Evolutionary conservation across 2,797 vertebrate genomes (phyloP).

Genomic region (Schizothorax lantsangensis): DNA sequence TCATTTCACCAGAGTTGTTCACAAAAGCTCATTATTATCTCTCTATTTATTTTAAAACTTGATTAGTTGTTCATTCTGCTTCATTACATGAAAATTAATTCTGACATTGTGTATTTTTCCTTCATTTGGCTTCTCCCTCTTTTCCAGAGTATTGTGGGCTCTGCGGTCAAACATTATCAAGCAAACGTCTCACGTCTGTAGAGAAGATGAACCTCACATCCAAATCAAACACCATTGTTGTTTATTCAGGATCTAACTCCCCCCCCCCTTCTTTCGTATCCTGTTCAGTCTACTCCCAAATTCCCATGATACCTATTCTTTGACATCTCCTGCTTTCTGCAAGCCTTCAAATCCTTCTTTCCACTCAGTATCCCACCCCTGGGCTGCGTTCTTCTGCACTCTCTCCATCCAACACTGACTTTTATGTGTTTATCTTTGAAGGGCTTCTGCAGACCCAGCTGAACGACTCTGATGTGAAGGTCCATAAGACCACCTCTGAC

Average conservation of each 20-base stretch:
- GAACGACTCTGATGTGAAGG: conserved; percentile 27
- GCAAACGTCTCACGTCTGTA: conserved; percentile 2
- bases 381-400: conserved; percentile 26
- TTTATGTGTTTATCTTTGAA: conserved; percentile 47
- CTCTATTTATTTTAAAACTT: conserved; percentile 20
- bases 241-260: conserved; percentile 38
- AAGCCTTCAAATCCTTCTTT: conserved; percentile 38
- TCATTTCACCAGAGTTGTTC: neutral
- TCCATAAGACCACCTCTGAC: conserved; percentile 33
- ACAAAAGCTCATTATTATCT: neutral
- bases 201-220: conserved; percentile 33
- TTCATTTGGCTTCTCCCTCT: conserved; percentile 21
- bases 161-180: conserved; percentile 35
- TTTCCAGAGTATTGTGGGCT: conserved; percentile 22
- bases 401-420: conserved; percentile 28
- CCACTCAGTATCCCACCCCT: neutral
- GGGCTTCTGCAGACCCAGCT: conserved; percentile 41
- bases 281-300: conserved; percentile 40
- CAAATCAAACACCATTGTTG: conserved; percentile 43
- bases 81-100: conserved; percentile 18
- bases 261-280: conserved; percentile 19
- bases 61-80: conserved; percentile 32
- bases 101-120: conserved; percentile 28
- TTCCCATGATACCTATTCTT: conserved; percentile 32
- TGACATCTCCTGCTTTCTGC: conserved; percentile 38